Percentiles rank a stretch among this genome's conserved stretches.
These are phyloP conservation scores for Tympanuchus pallidicinctus DNA, from an alignment of 2,113 vertebrate species.

Conservation along the genomic window DNA sequence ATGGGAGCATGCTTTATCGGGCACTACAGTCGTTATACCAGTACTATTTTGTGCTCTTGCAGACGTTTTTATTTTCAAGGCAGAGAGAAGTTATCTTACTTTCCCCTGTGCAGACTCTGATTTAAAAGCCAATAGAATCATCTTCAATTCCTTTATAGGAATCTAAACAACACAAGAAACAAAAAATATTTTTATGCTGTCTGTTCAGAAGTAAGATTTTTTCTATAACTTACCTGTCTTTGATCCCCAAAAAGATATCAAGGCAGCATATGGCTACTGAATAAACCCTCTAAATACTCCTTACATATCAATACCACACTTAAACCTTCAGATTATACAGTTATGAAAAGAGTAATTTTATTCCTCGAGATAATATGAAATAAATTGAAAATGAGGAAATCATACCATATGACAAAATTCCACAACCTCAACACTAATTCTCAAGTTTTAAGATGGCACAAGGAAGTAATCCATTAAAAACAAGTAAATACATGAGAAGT, in stretches of 20 bases:
- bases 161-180: neutral
- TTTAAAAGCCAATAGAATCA: neutral
- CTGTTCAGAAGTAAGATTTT: neutral
- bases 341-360: neutral
- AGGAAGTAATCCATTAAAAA: neutral
- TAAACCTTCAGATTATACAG: neutral
- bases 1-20: neutral
- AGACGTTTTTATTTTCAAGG: neutral
- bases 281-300: neutral
- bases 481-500: neutral
- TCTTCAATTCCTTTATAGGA: neutral
- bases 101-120: neutral
- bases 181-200: neutral
- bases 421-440: neutral
- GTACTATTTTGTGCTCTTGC: neutral
- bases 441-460: neutral
- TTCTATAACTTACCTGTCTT: neutral
- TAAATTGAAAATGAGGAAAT: neutral
- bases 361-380: neutral
- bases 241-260: neutral
- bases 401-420: neutral
- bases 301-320: neutral
- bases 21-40: neutral
- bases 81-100: neutral
- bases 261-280: neutral